These are phyloP conservation scores for Aproaerema taeniolella DNA, from an alignment of 2,888 invertebrate species.

Conservation along the genomic window DNA sequence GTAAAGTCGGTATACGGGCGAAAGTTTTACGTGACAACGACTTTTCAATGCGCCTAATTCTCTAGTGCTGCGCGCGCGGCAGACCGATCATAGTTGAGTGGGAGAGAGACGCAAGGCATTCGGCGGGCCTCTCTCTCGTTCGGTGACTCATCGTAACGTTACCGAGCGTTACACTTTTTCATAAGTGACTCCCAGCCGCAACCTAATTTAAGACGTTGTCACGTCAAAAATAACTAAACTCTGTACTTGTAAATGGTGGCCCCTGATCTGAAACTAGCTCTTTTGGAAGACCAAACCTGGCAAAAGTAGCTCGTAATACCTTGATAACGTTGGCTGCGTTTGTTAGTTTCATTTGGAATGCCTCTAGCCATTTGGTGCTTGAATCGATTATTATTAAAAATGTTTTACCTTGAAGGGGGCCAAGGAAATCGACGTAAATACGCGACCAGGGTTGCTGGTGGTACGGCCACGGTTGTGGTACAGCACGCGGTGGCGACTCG, in stretches of 20 bases:
- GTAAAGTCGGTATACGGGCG: no score
- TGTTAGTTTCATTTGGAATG: slow-evolving; percentile 12
- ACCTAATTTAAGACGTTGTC: no score
- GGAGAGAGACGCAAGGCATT: no score
- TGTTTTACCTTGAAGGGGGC: background rate
- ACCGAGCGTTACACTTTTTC: no score
- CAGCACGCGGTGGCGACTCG: background rate
- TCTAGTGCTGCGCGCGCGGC: no score
- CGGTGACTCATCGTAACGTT: no score
- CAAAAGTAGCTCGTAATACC: slow-evolving; percentile 10
- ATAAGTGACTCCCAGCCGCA: no score
- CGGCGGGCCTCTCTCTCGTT: no score
- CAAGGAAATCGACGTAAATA: slow-evolving; percentile 1
- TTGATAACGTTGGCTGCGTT: slow-evolving; percentile 12
- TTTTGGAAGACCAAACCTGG: slow-evolving; percentile 11
- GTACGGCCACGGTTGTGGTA: slow-evolving; percentile 2
- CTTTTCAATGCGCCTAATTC: no score
- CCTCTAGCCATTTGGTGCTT: slow-evolving; percentile 17
- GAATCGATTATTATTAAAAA: no score
- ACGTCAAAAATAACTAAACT: slow-evolving; percentile 1
- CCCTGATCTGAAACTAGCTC: slow-evolving; percentile 15
- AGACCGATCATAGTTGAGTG: no score
- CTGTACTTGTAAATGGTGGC: slow-evolving; percentile 3
- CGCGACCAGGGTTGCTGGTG: background rate
- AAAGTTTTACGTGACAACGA: no score